These are phyloP conservation scores for Porphyrio hochstetteri DNA, from an alignment of 2,113 vertebrate genomes.

Conservation along the genomic window DNA sequence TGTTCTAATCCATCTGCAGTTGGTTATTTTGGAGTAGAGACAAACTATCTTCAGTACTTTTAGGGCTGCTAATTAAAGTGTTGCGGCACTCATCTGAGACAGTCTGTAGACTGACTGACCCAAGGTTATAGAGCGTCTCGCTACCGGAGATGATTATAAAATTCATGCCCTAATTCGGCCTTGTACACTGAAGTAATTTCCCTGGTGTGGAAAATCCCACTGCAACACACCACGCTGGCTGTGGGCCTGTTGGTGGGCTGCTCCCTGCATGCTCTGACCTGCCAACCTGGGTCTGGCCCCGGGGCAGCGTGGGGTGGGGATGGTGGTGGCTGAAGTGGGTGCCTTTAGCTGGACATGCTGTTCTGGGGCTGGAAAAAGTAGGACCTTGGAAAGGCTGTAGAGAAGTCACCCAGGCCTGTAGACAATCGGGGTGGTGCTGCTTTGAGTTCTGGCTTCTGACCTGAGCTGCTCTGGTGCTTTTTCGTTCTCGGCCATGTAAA, in stretches of 20 bases:
- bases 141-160: not conserved
- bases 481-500: not conserved
- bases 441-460: not conserved
- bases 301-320: fast-evolving
- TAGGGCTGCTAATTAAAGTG: conserved; percentile 33
- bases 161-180: not conserved
- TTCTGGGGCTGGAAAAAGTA: not conserved
- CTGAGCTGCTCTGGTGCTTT: not conserved
- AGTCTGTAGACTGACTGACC: conserved; percentile 15
- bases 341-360: not conserved
- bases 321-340: not conserved
- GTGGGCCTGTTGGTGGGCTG: not conserved
- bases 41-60: not conserved
- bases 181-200: not conserved
- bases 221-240: not conserved
- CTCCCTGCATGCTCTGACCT: not conserved
- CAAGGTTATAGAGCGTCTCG: not conserved
- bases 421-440: not conserved
- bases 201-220: not conserved
- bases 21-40: conserved; percentile 33
- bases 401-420: not conserved
- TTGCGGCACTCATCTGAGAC: not conserved
- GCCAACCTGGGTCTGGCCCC: not conserved
- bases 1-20: conserved; percentile 28
- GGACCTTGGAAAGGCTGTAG: not conserved